phyloP scores from a whole-genome alignment of 2,113 vertebrate genomes.

The Mormoops blainvillei region DNA sequence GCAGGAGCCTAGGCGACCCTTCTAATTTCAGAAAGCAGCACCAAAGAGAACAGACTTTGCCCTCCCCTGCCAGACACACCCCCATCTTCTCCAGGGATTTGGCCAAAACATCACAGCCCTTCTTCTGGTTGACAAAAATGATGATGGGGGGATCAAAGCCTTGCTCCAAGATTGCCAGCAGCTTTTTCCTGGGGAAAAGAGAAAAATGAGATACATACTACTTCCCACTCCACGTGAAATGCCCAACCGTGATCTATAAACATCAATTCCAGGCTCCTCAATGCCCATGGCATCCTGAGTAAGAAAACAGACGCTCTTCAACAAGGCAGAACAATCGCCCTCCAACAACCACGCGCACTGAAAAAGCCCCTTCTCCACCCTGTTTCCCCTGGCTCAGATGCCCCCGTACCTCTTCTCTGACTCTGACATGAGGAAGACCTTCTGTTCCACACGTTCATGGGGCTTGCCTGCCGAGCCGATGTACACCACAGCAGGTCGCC shows the following conservation, averaged over 20 bases:
- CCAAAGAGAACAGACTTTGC: background rate
- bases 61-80: slow-evolving; percentile 78
- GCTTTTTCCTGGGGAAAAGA: slow-evolving; percentile 89
- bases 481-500: slow-evolving; percentile 97
- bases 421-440: slow-evolving; percentile 97
- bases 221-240: background rate
- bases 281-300: background rate
- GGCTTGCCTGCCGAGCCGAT: slow-evolving; percentile 98
- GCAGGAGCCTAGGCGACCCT: background rate
- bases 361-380: background rate
- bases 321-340: no score
- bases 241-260: background rate
- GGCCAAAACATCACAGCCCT: slow-evolving; percentile 96
- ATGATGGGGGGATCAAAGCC: slow-evolving; percentile 99
- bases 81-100: slow-evolving; percentile 99
- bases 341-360: no score
- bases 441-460: slow-evolving; percentile 97
- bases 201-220: background rate
- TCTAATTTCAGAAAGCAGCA: background rate
- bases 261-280: background rate
- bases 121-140: slow-evolving; percentile 99
- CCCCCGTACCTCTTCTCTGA: slow-evolving; percentile 93
- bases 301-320: background rate
- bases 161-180: slow-evolving; percentile 91
- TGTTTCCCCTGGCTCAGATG: background rate